Evolutionary conservation across 2,797 vertebrate species (phyloP), one percentile per base, ranked within the genome.

Genomic region (Xenops minutus): DNA sequence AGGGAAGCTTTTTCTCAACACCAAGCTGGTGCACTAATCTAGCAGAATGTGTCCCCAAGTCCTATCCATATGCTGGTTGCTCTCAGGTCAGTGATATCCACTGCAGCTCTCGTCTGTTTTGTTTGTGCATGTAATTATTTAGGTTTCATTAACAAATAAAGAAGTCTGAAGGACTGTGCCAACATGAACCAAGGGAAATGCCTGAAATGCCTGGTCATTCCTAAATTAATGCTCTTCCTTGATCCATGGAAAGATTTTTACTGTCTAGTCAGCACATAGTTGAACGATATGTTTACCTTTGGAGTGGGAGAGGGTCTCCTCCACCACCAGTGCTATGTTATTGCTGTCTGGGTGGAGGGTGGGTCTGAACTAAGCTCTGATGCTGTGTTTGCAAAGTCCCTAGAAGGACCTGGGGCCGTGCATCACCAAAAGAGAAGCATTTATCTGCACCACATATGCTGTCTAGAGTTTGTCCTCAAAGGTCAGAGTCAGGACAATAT

Each of bases 21-120:
- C 58, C 61, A 88, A 66, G 43, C 62, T 96, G 82, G 39, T 67
- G 29, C 73, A 36, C 26, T 69, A 29, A 37, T 72, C 34, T 41
- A 81, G 56, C 39, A 89, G 82, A 85, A 86, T 23, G 10, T 55
- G 62, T 85, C 19, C 51, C 43, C 66, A 4, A 43, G 55, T 81
- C 62, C 58, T 72, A 10, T 51, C 73, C 85, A 58, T 95, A 92
- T 81, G 88, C 69, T 88, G 76, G 16, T 30, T 85, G 62, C 39
- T 88, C 76, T 81, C 41, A 85, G 74, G 88, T 86, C 93, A 81
- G 64, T 55, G 82, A 69, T 3, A 0, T 51, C 36, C 6, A 2
- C 37, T 51, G 58, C 58, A 68, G 26, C 27, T 85, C 46, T 32
- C 0, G 3, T 34, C 37, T 77, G 27, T 32, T 94, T 75, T 34